Base-by-base conservation (phyloP, 2,113 vertebrate species). In the Sinocyclocheilus rhinocerous region DNA sequence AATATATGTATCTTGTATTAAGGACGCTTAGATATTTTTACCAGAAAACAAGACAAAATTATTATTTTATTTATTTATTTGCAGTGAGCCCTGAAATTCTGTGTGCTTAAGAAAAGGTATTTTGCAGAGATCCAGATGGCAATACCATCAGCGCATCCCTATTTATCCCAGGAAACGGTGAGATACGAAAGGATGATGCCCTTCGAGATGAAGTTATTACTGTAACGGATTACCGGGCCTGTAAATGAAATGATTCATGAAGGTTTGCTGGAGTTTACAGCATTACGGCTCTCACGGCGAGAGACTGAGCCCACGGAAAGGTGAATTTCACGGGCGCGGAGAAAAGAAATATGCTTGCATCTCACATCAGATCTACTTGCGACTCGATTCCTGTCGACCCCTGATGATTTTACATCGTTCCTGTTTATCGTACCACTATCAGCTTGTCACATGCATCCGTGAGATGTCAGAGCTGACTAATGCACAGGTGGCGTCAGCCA, bases 401-500 rank as follows among this genome's bases (percentile, higher is more conserved):
- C 52, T 36, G 76, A 42, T 42, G 78, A 0, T 65, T 81, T 48
- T 11, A 65, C 36, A 65, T 12, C 8, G 0, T 11, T 18, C 7
- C 83, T 81, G 80, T 81, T 18, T 81, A 16, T 26, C n/a, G 7
- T 48, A 2, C 9, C 72, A 20, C 72, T 75, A 10, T 45, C 33
- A 45, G 57, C 16, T 42, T 29, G 78, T 81, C 59, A 65, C 36
- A 24, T 65, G 59, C 42, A 42, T 81, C 11, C 39, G 13, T 45
- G 57, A 81, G 78, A 24, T 65, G 78, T 81, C 78, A 81, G 33
- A 63, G 36, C 36, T 81, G 78, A 81, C 36, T 65, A 81, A 81
- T 81, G 78, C 78, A 81, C 78, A 81, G 78, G 78, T 81, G 78
- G 59, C 4, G 8, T 65, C 39, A 24, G 22, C 22, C 39, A 0